Percentiles rank a stretch among this genome's conserved stretches.
These are phyloP conservation scores for Gopherus evgoodei DNA, from an alignment of 2,113 vertebrate genomes.

Conservation along the genomic window DNA sequence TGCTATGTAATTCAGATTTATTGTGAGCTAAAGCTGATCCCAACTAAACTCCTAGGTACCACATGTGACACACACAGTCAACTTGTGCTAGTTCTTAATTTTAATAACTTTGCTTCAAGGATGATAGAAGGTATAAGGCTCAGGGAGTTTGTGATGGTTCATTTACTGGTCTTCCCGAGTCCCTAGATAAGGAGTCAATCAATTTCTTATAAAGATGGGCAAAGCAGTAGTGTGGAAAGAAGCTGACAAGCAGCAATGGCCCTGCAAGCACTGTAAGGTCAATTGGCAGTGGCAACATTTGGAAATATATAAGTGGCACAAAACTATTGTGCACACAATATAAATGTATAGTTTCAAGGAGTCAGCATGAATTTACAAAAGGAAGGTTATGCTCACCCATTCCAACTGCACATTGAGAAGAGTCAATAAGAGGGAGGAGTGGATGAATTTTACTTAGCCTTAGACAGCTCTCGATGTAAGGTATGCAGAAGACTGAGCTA, in stretches of 20 bases:
- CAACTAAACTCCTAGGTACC: background rate
- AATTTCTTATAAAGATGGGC: background rate
- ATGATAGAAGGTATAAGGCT: background rate
- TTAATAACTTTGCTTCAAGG: background rate
- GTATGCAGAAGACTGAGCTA: background rate
- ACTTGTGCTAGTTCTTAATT: background rate
- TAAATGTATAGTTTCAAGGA: background rate
- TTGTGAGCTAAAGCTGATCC: background rate
- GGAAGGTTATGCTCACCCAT: background rate
- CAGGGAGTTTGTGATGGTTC: background rate
- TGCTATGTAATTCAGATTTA: background rate
- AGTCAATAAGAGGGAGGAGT: background rate
- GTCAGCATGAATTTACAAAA: background rate
- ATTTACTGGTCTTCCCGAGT: background rate
- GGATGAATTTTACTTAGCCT: background rate
- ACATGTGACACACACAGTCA: background rate
- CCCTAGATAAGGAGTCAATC: background rate
- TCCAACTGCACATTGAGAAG: background rate
- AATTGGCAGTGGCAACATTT: background rate
- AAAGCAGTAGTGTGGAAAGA: background rate
- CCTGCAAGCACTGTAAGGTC: background rate
- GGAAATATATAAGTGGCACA: background rate
- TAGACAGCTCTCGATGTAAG: background rate
- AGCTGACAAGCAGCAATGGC: background rate
- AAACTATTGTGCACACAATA: background rate